Evolutionary conservation across 2,113 vertebrate genomes (phyloP).

Genomic region (Sarotherodon lohbergeri): DNA sequence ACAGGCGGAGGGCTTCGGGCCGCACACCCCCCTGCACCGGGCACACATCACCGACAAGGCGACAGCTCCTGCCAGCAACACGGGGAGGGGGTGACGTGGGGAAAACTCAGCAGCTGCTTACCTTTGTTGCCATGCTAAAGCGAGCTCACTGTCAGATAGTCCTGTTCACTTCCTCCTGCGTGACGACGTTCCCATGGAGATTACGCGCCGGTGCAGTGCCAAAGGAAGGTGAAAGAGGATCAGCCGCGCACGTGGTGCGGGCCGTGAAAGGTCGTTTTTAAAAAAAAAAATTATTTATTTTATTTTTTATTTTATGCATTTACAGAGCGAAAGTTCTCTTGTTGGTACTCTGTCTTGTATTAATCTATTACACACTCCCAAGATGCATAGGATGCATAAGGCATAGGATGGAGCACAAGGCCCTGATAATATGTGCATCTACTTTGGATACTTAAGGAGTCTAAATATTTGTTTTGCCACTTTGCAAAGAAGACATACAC

Average conservation of each 20-base stretch:
- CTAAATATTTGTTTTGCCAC: neutral
- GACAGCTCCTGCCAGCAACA: neutral
- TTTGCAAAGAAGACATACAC: neutral
- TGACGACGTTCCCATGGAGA: slow-evolving; percentile 63
- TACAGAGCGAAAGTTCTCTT: neutral
- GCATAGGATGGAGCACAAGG: neutral
- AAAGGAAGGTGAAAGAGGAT: slow-evolving; percentile 25
- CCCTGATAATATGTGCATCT: neutral
- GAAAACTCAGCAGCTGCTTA: slow-evolving; percentile 56
- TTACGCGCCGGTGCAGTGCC: slow-evolving; percentile 24
- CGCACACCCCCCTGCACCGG: neutral
- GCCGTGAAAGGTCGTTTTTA: neutral
- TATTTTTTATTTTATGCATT: neutral
- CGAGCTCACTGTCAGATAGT: slow-evolving; percentile 34
- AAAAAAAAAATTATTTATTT: neutral
- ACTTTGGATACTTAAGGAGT: neutral
- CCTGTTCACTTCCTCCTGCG: slow-evolving; percentile 43
- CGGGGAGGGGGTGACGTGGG: neutral
- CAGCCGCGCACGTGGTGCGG: slow-evolving; percentile 11
- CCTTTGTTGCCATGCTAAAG: slow-evolving; percentile 77
- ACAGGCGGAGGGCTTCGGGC: neutral
- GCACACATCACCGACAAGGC: neutral
- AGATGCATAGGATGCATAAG: neutral
- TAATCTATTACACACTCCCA: neutral
- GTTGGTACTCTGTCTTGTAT: neutral